Evolutionary conservation across 2,888 invertebrate species (phyloP).

Genomic region (Hipparchia semele): DNA sequence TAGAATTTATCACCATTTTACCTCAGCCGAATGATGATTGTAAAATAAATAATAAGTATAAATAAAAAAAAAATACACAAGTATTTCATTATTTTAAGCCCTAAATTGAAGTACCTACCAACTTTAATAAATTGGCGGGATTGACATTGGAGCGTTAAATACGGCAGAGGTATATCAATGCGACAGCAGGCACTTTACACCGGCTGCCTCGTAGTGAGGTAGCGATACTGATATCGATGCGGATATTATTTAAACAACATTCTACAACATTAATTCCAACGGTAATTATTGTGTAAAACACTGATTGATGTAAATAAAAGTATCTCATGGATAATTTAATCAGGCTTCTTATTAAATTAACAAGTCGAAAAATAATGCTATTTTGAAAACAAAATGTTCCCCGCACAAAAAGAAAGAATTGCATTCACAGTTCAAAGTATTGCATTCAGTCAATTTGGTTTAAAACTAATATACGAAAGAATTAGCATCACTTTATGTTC

Average conservation of each 20-base stretch:
- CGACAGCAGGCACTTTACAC: slow-evolving; percentile 41
- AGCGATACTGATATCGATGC: neutral
- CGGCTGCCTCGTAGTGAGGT: slow-evolving; percentile 43
- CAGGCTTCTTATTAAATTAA: neutral
- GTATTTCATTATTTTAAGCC: neutral
- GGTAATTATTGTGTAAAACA: neutral
- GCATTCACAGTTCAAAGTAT: too few species aligned
- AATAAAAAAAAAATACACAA: neutral
- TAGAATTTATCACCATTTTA: too few species aligned
- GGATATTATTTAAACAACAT: neutral
- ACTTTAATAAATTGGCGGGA: slow-evolving; percentile 25
- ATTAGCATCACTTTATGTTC: neutral
- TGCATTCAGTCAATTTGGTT: too few species aligned
- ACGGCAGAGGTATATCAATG: slow-evolving; percentile 38
- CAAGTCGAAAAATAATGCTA: too few species aligned
- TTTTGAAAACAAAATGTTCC: too few species aligned
- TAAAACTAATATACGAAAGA: neutral
- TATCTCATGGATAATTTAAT: neutral
- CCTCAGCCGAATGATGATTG: too few species aligned
- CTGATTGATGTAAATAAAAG: neutral
- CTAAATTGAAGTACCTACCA: slow-evolving; percentile 1
- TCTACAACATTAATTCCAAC: neutral
- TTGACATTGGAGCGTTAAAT: slow-evolving; percentile 33
- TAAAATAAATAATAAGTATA: neutral
- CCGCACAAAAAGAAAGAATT: too few species aligned